Conservation (phyloP, 2,888 invertebrate species). For the Cryptus armator region DNA sequence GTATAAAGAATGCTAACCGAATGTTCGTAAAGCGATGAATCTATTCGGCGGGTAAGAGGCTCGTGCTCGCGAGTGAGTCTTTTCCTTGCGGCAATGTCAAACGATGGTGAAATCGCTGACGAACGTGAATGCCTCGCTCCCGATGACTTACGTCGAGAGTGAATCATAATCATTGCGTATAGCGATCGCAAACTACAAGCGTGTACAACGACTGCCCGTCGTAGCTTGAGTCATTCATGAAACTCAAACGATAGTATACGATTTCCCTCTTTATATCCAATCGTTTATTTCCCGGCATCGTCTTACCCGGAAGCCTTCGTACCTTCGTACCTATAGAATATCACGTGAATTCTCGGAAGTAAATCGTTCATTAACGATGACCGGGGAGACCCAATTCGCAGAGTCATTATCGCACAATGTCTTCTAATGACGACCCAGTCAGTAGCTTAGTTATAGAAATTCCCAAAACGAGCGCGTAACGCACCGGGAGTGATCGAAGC, state of each 20-base stretch:
- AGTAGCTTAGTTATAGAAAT: slow-evolving; percentile 45
- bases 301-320: background rate
- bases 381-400: slow-evolving; percentile 8
- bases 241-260: slow-evolving; percentile 58
- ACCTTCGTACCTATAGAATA: background rate
- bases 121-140: slow-evolving; percentile 59
- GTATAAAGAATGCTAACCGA: background rate
- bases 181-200: slow-evolving; percentile 48
- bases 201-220: slow-evolving; percentile 14
- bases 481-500: slow-evolving; percentile 53
- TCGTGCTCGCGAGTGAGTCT: slow-evolving; percentile 8
- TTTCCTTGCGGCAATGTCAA: slow-evolving; percentile 56
- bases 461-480: slow-evolving; percentile 28
- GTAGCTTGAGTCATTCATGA: slow-evolving; percentile 71
- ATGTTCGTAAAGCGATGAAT: background rate
- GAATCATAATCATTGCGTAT: slow-evolving; percentile 64
- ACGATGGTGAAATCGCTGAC: slow-evolving; percentile 73
- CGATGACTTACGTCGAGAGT: slow-evolving; percentile 67
- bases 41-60: background rate
- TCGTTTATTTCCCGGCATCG: slow-evolving; percentile 5
- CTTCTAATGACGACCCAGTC: slow-evolving; percentile 35
- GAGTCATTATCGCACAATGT: slow-evolving; percentile 10
- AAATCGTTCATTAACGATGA: slow-evolving; percentile 5
- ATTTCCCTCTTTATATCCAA: slow-evolving; percentile 38
- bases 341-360: slow-evolving; percentile 6